Conservation (phyloP, 2,797 vertebrate species). For the Urophycis tenuis region DNA sequence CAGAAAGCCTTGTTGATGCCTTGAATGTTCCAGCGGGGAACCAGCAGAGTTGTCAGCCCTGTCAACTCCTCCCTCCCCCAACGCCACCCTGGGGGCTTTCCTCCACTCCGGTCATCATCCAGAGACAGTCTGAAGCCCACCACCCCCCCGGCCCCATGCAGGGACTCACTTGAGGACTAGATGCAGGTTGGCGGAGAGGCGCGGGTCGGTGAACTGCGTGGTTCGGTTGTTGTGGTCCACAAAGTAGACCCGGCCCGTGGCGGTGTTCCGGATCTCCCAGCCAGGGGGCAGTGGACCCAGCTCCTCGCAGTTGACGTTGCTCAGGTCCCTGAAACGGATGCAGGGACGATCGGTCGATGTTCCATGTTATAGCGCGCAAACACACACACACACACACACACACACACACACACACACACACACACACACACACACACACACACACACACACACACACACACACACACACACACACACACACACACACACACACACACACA, state of each 20-base stretch:
- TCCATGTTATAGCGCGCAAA: no score
- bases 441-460: no score
- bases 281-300: slow-evolving; percentile 92
- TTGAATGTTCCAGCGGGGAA: not conserved
- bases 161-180: slow-evolving; percentile 87
- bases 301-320: slow-evolving; percentile 97
- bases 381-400: not conserved
- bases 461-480: not conserved
- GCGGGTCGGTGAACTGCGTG: slow-evolving; percentile 93
- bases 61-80: not conserved
- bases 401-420: not conserved
- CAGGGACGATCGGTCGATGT: no score
- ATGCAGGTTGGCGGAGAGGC: slow-evolving; percentile 91
- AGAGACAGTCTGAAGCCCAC: not conserved
- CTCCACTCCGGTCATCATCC: no score
- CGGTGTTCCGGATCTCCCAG: slow-evolving; percentile 97
- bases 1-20: no score
- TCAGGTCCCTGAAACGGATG: slow-evolving; percentile 81
- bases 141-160: not conserved
- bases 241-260: slow-evolving; percentile 94
- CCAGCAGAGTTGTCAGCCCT: not conserved
- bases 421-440: not conserved
- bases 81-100: no score
- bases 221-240: slow-evolving; percentile 98
- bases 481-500: no score